A percentile compares a stretch with the other conserved stretches of the same genome.
These are phyloP conservation scores for Artemia franciscana DNA, from an alignment of 1,140 invertebrate genomes.

Conservation along the genomic window DNA sequence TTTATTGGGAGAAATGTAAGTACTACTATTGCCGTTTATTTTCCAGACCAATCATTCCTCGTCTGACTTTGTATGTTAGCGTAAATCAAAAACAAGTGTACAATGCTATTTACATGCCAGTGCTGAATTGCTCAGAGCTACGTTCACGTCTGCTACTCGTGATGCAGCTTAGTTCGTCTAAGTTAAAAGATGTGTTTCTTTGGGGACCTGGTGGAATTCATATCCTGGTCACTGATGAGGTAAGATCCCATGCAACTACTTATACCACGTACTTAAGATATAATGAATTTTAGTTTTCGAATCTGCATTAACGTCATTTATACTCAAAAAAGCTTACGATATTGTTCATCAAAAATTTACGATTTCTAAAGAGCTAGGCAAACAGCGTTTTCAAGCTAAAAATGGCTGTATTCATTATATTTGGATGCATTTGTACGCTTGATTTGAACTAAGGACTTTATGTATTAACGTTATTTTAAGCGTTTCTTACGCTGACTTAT, in stretches of 20 bases:
- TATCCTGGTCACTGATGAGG: slow-evolving; percentile 45
- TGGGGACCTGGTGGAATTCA: slow-evolving; percentile 47
- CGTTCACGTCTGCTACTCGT: slow-evolving; percentile 35
- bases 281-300: not conserved
- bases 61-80: slow-evolving; percentile 49
- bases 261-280: not conserved
- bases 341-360: too few relatives aligned
- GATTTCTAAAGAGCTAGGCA: too few relatives aligned
- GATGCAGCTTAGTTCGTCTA: slow-evolving; percentile 28
- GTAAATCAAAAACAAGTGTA: slow-evolving; percentile 31
- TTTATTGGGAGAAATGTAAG: not conserved
- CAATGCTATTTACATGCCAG: slow-evolving; percentile 52
- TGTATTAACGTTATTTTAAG: too few relatives aligned
- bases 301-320: not conserved
- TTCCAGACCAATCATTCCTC: slow-evolving; percentile 40
- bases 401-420: not conserved
- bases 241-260: slow-evolving; percentile 15
- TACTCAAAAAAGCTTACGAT: too few relatives aligned
- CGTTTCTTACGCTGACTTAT: too few relatives aligned
- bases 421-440: not conserved
- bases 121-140: slow-evolving; percentile 36
- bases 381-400: not conserved
- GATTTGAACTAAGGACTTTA: too few relatives aligned
- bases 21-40: not conserved
- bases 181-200: slow-evolving; percentile 37